A percentile compares a stretch with the other conserved stretches of the same genome.
Evolutionary conservation across 2,888 invertebrate species (phyloP).

Genomic region (Cheilosia impressa): DNA sequence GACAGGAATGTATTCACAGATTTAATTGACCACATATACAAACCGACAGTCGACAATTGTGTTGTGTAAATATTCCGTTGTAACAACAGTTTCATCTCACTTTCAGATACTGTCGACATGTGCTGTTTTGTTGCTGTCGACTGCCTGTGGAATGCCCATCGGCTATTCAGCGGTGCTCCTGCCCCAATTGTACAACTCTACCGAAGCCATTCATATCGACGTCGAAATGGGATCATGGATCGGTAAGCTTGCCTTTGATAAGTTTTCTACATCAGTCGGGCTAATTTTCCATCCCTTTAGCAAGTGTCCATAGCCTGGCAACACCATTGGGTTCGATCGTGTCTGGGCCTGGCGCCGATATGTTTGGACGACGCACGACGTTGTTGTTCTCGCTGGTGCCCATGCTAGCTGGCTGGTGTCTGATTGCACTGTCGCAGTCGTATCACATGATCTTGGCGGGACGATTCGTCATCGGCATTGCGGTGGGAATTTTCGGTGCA

Average conservation of each 20-base stretch:
- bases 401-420: slow-evolving; percentile 88
- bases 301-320: slow-evolving; percentile 91
- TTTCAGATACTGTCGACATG: slow-evolving; percentile 88
- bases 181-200: slow-evolving; percentile 87
- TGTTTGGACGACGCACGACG: slow-evolving; percentile 87
- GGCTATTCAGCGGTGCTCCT: slow-evolving; percentile 90
- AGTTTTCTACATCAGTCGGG: not conserved
- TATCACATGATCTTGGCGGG: slow-evolving; percentile 87
- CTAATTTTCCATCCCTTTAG: slow-evolving; percentile 83
- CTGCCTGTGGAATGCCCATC: slow-evolving; percentile 92
- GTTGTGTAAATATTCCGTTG: not conserved
- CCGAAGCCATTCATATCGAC: slow-evolving; percentile 86
- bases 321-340: slow-evolving; percentile 90
- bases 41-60: not conserved
- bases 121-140: slow-evolving; percentile 88
- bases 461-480: slow-evolving; percentile 88
- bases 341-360: slow-evolving; percentile 89
- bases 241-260: slow-evolving; percentile 78
- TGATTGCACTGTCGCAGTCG: slow-evolving; percentile 86
- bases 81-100: not conserved
- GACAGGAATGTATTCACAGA: not conserved
- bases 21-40: slow-evolving; percentile 3
- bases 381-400: slow-evolving; percentile 88
- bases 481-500: slow-evolving; percentile 89
- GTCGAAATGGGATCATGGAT: slow-evolving; percentile 92